phyloP scores from a whole-genome alignment of 37 sponge, comb jelly and placozoan species.

The Theonella swinhoei region DNA sequence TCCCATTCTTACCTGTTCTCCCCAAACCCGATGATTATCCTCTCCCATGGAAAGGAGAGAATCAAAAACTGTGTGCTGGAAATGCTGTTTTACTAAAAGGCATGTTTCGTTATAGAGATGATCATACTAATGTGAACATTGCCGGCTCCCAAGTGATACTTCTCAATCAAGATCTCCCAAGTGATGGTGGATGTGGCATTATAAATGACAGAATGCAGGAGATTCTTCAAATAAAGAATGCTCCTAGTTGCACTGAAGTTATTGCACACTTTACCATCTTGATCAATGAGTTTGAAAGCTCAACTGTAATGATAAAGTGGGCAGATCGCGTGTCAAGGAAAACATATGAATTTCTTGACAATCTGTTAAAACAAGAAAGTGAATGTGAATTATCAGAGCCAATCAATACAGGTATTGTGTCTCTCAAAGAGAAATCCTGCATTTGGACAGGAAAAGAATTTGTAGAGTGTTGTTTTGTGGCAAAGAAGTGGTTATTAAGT shows the following conservation, averaged over 20 bases:
- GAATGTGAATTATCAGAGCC: background rate
- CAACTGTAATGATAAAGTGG: background rate
- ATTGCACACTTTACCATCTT: slow-evolving; percentile 26
- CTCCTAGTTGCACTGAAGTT: slow-evolving; percentile 26
- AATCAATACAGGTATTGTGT: background rate
- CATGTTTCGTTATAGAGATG: background rate
- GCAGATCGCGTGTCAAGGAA: slow-evolving; percentile 2
- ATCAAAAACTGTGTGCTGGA: background rate
- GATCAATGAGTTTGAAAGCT: background rate
- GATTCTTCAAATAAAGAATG: slow-evolving; percentile 1
- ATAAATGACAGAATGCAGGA: background rate
- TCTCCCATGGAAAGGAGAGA: slow-evolving; percentile 32
- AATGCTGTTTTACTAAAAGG: slow-evolving; percentile 16
- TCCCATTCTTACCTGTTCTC: slow-evolving; percentile 36
- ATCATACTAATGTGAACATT: background rate
- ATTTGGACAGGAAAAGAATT: slow-evolving; percentile 52
- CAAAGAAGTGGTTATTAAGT: slow-evolving; percentile 5
- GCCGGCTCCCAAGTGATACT: slow-evolving; percentile 37
- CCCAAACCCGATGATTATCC: slow-evolving; percentile 36
- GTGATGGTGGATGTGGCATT: slow-evolving; percentile 23
- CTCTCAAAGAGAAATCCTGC: background rate
- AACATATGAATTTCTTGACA: slow-evolving; percentile 25
- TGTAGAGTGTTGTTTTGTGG: slow-evolving; percentile 11
- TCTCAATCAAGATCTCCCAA: background rate
- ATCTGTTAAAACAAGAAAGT: background rate